A percentile compares a stretch with the other conserved stretches of the same genome.
Conservation (phyloP, 2,797 vertebrate species). For the Mionectes olivaceus region DNA sequence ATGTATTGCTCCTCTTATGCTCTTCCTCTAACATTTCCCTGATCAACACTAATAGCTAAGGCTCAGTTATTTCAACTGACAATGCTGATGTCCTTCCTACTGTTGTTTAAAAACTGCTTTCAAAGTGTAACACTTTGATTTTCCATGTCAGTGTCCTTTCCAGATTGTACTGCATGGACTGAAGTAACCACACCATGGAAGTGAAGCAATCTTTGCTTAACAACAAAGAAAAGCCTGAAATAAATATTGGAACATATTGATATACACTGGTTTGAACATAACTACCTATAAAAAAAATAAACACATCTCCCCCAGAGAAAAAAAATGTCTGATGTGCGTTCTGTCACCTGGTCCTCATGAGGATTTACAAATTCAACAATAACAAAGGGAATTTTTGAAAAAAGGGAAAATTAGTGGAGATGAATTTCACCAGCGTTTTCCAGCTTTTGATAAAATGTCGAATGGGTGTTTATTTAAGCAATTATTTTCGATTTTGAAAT, state of each 20-base stretch:
- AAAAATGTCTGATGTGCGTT: not conserved
- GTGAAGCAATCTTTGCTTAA: constrained; percentile 14
- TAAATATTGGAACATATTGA: constrained; percentile 16
- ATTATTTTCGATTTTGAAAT: constrained; percentile 34
- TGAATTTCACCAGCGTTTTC: not conserved
- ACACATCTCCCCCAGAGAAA: too few species aligned
- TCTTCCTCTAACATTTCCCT: not conserved
- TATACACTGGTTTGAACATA: not conserved
- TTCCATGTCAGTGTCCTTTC: not conserved
- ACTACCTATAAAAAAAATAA: not conserved
- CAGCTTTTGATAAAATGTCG: constrained; percentile 52
- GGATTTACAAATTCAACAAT: not conserved
- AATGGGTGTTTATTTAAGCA: constrained; percentile 6
- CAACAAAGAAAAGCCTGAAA: constrained; percentile 28
- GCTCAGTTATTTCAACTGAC: not conserved
- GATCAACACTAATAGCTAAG: not conserved
- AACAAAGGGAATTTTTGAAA: not conserved
- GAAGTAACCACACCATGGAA: not conserved
- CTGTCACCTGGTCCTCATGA: not conserved
- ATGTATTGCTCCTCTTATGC: not conserved
- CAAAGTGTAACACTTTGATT: not conserved
- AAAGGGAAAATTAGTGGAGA: not conserved
- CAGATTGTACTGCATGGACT: not conserved
- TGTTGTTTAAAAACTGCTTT: not conserved
- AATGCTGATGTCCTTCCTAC: not conserved